A percentile compares a stretch with the other conserved stretches of the same genome.
Conservation (phyloP, 2,888 invertebrate genomes). For the Stramonita haemastoma region DNA sequence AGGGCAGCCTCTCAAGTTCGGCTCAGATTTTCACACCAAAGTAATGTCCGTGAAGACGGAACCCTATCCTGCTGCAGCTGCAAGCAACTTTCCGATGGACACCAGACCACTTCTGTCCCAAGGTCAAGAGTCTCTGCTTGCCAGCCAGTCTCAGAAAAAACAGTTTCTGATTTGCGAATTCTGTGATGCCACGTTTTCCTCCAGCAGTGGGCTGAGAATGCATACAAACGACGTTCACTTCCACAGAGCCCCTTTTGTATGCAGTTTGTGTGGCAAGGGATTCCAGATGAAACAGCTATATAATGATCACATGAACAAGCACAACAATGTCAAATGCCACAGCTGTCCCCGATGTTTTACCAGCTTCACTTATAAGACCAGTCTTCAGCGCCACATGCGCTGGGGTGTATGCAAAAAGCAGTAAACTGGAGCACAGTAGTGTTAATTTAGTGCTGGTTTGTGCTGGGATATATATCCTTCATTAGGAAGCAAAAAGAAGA, state of each 20-base stretch:
- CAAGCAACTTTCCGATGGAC: background rate
- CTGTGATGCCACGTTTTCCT: slow-evolving; percentile 4
- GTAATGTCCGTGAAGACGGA: background rate
- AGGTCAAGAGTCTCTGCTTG: background rate
- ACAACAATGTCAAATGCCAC: slow-evolving; percentile 43
- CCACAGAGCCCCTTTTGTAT: background rate
- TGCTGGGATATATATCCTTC: too few relatives aligned
- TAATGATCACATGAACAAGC: slow-evolving; percentile 45
- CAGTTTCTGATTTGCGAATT: slow-evolving; percentile 17
- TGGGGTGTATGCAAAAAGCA: slow-evolving; percentile 16
- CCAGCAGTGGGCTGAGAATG: background rate
- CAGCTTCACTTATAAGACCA: slow-evolving; percentile 43
- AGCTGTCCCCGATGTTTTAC: slow-evolving; percentile 36
- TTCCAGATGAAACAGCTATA: slow-evolving; percentile 40
- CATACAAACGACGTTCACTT: slow-evolving; percentile 25
- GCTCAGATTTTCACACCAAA: background rate
- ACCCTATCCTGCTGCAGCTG: background rate
- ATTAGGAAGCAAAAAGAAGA: too few relatives aligned
- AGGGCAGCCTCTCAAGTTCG: background rate
- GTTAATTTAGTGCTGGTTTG: too few relatives aligned
- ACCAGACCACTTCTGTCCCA: background rate
- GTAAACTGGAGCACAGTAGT: background rate
- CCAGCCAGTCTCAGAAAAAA: background rate
- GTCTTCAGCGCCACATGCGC: slow-evolving; percentile 29
- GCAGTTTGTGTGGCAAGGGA: slow-evolving; percentile 42